Percentiles rank a stretch among this genome's conserved stretches.
phyloP scores from a whole-genome alignment of 2,888 invertebrate genomes.

The Yponomeuta evonymella region DNA sequence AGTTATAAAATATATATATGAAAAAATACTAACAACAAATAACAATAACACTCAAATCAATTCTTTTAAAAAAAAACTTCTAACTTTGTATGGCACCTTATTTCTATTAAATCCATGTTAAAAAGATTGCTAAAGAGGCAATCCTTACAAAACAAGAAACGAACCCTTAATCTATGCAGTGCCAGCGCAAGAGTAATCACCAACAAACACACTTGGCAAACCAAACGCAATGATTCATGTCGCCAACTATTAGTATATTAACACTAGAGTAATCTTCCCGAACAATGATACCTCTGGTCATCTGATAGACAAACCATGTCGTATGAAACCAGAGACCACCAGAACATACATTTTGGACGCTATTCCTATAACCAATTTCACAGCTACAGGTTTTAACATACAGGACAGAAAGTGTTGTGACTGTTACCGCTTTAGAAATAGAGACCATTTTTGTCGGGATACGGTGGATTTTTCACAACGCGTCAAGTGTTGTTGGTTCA shows the following conservation, averaged over 20 bases:
- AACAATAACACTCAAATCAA: too few relatives aligned
- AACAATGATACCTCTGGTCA: not conserved
- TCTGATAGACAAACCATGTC: not conserved
- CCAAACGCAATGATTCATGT: conserved; percentile 1
- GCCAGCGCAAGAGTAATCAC: not conserved
- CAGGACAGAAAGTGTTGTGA: not conserved
- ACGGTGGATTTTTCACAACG: not conserved
- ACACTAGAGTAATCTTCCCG: not conserved
- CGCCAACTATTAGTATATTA: not conserved
- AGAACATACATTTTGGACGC: not conserved
- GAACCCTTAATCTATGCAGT: not conserved
- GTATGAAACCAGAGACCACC: not conserved
- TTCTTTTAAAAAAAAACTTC: too few relatives aligned
- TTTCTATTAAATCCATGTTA: too few relatives aligned
- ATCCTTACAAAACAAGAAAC: not conserved
- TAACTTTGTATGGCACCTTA: too few relatives aligned
- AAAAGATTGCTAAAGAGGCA: too few relatives aligned
- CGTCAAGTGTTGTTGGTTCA: not conserved
- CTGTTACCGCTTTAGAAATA: not conserved
- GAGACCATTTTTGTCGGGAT: not conserved
- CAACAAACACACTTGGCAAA: not conserved
- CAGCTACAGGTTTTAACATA: not conserved
- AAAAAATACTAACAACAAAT: too few relatives aligned
- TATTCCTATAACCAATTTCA: not conserved
- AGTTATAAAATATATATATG: too few relatives aligned